Conservation (phyloP, 2,888 invertebrate species). For the Leptinotarsa haldemani region DNA sequence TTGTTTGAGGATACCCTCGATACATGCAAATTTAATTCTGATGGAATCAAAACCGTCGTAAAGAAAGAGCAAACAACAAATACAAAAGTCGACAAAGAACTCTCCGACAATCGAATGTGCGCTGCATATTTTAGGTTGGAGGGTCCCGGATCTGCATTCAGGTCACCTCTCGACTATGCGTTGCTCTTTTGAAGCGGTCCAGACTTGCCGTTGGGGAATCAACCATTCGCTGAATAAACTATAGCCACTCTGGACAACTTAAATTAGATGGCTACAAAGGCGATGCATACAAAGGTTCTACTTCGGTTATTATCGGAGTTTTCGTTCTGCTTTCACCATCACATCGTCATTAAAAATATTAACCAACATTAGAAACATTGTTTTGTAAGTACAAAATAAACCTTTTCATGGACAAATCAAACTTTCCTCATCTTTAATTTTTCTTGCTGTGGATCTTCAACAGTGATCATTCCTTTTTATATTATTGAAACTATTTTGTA, state of each 20-base stretch:
- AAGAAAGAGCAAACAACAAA: conserved; percentile 60
- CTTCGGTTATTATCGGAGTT: not conserved
- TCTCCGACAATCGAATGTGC: conserved; percentile 52
- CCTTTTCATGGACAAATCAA: too few species aligned
- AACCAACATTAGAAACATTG: too few species aligned
- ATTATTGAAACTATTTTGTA: too few species aligned
- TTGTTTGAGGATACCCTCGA: conserved; percentile 49
- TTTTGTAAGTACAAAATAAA: too few species aligned
- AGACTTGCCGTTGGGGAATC: conserved; percentile 38
- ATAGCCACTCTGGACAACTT: conserved; percentile 46
- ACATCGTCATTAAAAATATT: too few species aligned
- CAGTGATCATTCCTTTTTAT: too few species aligned
- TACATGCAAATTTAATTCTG: conserved; percentile 62
- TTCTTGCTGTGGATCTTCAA: too few species aligned
- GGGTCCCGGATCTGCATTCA: conserved; percentile 64
- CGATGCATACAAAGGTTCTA: conserved; percentile 14
- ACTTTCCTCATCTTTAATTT: too few species aligned
- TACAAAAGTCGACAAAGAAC: conserved; percentile 58
- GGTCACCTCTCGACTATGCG: conserved; percentile 61
- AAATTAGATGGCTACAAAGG: conserved; percentile 42
- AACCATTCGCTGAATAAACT: conserved; percentile 47
- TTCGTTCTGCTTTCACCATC: too few species aligned
- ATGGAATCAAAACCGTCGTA: conserved; percentile 59
- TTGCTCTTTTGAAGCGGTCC: conserved; percentile 62
- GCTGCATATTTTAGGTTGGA: conserved; percentile 62